Evolutionary conservation across 2,797 vertebrate species (phyloP).

Genomic region (Thamnophis elegans): DNA sequence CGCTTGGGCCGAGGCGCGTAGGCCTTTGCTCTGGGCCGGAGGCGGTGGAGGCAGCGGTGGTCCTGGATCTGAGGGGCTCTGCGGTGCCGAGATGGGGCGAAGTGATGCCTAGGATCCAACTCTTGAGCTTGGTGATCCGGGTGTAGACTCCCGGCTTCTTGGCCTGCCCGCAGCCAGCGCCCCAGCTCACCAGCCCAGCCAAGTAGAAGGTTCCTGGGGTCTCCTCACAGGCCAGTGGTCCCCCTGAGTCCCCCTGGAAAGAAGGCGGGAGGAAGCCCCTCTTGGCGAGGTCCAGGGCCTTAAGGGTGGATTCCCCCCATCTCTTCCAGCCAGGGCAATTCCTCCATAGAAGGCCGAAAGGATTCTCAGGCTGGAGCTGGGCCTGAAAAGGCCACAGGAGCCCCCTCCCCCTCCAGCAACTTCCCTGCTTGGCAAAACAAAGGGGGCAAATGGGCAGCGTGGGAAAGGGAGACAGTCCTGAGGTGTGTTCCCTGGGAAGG

Average conservation of each 20-base stretch:
- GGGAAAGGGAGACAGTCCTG: neutral
- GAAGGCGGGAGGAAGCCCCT: neutral
- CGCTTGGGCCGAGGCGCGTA: neutral
- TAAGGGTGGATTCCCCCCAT: neutral
- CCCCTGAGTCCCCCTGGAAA: conserved; percentile 91
- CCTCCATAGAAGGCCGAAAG: neutral
- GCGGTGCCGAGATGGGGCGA: conserved; percentile 10
- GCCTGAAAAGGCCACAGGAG: neutral
- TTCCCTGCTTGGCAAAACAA: neutral
- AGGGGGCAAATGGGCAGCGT: neutral
- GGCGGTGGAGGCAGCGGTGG: conserved; percentile 25
- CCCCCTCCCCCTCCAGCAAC: neutral
- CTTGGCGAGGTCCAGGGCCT: neutral
- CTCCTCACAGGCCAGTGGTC: conserved; percentile 89
- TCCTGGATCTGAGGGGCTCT: neutral
- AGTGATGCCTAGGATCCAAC: conserved; percentile 84
- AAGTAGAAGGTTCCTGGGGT: conserved; percentile 87
- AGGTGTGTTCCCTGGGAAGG: neutral
- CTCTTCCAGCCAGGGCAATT: neutral
- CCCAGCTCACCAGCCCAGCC: conserved; percentile 95
- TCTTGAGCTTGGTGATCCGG: conserved; percentile 80
- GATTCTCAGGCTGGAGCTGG: neutral
- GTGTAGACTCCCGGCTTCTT: conserved; percentile 88
- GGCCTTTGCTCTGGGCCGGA: conserved; percentile 17
- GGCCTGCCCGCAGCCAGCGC: conserved; percentile 87